Conservation (phyloP, 2,797 vertebrate species). For the Gorsachius magnificus region DNA sequence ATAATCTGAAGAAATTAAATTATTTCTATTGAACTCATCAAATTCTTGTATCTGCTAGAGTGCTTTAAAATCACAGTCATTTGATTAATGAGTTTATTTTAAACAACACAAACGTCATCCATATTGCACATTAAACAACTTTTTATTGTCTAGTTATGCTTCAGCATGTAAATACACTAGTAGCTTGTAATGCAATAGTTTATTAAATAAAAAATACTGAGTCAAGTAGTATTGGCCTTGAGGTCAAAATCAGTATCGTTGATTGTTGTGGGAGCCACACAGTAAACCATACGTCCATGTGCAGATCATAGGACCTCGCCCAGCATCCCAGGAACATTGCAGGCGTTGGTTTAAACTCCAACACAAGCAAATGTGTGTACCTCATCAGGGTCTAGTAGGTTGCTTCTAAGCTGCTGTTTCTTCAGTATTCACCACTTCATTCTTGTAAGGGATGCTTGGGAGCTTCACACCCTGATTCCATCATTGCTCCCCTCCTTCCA, state of each 20-base stretch:
- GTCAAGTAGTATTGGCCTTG: neutral
- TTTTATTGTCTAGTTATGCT: neutral
- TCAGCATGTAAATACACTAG: neutral
- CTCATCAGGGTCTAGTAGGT: neutral
- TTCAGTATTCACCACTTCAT: neutral
- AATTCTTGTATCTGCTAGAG: neutral
- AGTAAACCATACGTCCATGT: accelerated
- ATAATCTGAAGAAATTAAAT: neutral
- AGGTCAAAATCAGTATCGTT: neutral
- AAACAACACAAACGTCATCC: neutral
- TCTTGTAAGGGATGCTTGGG: neutral
- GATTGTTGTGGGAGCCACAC: neutral
- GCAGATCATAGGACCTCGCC: neutral
- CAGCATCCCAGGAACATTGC: neutral
- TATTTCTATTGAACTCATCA: neutral
- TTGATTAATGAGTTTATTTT: neutral
- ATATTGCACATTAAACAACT: neutral
- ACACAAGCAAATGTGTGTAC: neutral
- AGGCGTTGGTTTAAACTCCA: neutral
- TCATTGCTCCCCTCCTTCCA: neutral
- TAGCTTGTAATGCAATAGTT: neutral
- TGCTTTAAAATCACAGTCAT: neutral
- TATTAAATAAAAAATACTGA: neutral
- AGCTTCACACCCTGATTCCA: neutral
- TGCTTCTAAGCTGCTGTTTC: neutral